A percentile compares a stretch with the other conserved stretches of the same genome.
These are phyloP conservation scores for Argyra leucocephala DNA, from an alignment of 2,888 invertebrate species.

Conservation along the genomic window DNA sequence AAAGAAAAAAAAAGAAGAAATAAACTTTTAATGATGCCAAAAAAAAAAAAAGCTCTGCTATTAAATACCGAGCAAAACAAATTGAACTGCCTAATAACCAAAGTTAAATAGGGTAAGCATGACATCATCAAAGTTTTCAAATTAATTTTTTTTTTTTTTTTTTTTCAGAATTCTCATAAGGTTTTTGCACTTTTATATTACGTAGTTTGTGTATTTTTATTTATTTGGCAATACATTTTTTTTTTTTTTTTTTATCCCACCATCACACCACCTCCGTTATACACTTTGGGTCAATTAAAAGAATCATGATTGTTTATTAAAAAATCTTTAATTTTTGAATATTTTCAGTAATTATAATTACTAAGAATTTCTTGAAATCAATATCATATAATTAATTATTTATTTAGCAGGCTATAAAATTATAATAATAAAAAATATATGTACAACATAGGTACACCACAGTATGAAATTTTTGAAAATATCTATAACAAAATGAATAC, in stretches of 20 bases:
- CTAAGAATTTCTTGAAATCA: no score
- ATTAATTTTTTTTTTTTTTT: neutral
- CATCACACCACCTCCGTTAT: no score
- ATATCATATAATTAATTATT: no score
- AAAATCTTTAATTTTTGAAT: no score
- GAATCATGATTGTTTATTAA: no score
- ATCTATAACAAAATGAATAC: no score
- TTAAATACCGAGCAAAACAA: constrained; percentile 1
- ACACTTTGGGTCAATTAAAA: no score
- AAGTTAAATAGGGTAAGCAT: neutral
- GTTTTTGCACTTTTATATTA: neutral
- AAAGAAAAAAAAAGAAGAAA: neutral
- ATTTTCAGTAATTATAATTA: no score
- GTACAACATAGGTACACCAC: no score
- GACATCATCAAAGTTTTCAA: constrained; percentile 1
- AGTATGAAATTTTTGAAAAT: no score
- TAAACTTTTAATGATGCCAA: neutral
- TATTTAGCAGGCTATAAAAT: no score
- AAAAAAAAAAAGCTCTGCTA: neutral
- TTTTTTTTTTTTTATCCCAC: neutral
- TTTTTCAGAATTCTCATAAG: neutral
- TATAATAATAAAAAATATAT: no score
- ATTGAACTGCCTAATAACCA: neutral
- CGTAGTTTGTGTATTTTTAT: neutral
- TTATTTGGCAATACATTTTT: neutral